Evolutionary conservation across 2,888 invertebrate species (phyloP).

Genomic region (Ectemnius cavifrons): DNA sequence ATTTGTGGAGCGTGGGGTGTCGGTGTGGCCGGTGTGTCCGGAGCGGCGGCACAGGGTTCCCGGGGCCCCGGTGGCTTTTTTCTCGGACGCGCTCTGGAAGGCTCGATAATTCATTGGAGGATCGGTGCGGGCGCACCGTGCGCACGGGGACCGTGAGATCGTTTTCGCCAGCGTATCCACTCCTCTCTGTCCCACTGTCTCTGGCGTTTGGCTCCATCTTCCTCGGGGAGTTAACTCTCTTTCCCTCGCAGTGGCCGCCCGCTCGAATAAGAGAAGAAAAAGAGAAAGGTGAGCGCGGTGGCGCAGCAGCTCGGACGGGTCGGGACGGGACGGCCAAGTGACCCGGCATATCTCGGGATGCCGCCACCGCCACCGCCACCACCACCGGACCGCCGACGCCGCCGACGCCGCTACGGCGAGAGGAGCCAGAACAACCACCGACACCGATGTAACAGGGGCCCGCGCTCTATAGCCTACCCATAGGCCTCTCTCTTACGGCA

Average conservation of each 20-base stretch:
- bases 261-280: slow-evolving; percentile 47
- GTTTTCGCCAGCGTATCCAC: slow-evolving; percentile 53
- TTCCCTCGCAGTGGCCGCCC: slow-evolving; percentile 12
- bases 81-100: slow-evolving; percentile 42
- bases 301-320: slow-evolving; percentile 37
- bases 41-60: neutral
- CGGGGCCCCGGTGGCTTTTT: slow-evolving; percentile 37
- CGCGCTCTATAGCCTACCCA: neutral
- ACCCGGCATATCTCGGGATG: slow-evolving; percentile 38
- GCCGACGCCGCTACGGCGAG: slow-evolving; percentile 2
- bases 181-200: slow-evolving; percentile 12
- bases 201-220: slow-evolving; percentile 11
- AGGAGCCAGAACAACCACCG: slow-evolving; percentile 23
- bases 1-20: neutral
- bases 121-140: slow-evolving; percentile 40
- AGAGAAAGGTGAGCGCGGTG: slow-evolving; percentile 50
- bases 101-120: slow-evolving; percentile 62
- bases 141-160: slow-evolving; percentile 59
- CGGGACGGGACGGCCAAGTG: slow-evolving; percentile 19
- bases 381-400: neutral
- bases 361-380: neutral
- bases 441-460: slow-evolving; percentile 6
- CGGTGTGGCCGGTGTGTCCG: neutral
- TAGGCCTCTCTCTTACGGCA: slow-evolving; percentile 22
- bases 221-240: slow-evolving; percentile 33